phyloP scores from a whole-genome alignment of 2,797 vertebrate genomes.

The Sitta carolinensis region DNA sequence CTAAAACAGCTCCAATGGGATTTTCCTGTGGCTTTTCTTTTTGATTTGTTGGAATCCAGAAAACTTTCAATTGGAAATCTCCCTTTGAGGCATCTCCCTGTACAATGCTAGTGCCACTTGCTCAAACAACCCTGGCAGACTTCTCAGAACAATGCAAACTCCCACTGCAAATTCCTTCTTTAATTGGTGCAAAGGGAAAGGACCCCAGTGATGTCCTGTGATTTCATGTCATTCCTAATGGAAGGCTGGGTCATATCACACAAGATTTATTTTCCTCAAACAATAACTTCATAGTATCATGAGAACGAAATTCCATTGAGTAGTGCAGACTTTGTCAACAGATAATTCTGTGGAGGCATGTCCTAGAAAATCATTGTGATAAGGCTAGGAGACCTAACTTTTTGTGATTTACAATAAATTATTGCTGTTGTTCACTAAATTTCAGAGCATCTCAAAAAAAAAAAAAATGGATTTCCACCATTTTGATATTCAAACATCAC shows the following conservation, averaged over 20 bases:
- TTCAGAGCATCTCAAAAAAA: background rate
- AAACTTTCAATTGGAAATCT: background rate
- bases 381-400: background rate
- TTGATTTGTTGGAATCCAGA: background rate
- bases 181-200: background rate
- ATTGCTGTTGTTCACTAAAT: background rate
- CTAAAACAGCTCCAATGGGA: background rate
- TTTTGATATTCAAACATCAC: background rate
- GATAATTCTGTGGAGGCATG: background rate
- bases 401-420: background rate
- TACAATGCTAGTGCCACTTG: background rate
- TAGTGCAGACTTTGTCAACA: background rate
- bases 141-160: background rate
- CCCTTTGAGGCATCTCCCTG: background rate
- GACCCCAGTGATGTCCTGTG: background rate
- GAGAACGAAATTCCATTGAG: background rate
- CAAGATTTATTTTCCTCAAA: background rate
- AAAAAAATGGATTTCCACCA: background rate
- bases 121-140: background rate
- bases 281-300: background rate
- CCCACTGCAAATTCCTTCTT: background rate
- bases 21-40: background rate
- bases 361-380: background rate
- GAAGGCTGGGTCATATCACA: background rate
- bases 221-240: background rate